Base-by-base conservation (phyloP, 2,113 vertebrate genomes). In the Sphyrna mokarran region DNA sequence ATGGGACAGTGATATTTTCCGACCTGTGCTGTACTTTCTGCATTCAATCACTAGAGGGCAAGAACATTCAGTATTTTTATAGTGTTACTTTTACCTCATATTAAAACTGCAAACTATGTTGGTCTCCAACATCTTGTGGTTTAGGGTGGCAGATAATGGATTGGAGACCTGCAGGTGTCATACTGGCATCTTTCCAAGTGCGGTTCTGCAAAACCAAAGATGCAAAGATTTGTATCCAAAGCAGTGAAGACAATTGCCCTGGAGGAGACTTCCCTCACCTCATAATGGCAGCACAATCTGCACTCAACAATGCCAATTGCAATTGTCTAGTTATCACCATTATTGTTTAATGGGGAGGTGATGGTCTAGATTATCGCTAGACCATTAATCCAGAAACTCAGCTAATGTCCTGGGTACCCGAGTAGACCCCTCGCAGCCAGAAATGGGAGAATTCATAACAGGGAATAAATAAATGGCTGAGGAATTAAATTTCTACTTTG, bases 1-100 rank as follows among this genome's bases (percentile, higher is more conserved):
- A 37, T 63, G 33, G 63, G 89, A 93, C 89, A 93, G 33, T 93
- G 33, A n/a, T 66, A 37, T 37, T 93, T 93, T 68, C 33, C 8
- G 20, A 37, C 61, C 5, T 22, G 23, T 29, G 63, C 63, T 69
- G 69, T 95, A 95, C 43, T 72, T 95, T 95, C 69, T 70, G 37
- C 37, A 29, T 95, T 95, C 69, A 29, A 72, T 95, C 69, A 95
- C 94, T 95, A 95, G 94, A 76, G 94, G 94, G 94, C 69, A 95
- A 95, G 69, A 95, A 95, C 94, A 95, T 95, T 72, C 94, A 72
- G 43, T n/a, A 18, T 95, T 26, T 95, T 70, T 26, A 70, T 37
- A 95, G 29, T 5, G 33, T 40, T 54, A 94, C 10, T 29, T 68
- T 72, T 40, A 68, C 16, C 48, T 69, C 10, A 3, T 6, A 40